phyloP scores from a whole-genome alignment of 2,888 invertebrate genomes.

The Trichacis sp. region DNA sequence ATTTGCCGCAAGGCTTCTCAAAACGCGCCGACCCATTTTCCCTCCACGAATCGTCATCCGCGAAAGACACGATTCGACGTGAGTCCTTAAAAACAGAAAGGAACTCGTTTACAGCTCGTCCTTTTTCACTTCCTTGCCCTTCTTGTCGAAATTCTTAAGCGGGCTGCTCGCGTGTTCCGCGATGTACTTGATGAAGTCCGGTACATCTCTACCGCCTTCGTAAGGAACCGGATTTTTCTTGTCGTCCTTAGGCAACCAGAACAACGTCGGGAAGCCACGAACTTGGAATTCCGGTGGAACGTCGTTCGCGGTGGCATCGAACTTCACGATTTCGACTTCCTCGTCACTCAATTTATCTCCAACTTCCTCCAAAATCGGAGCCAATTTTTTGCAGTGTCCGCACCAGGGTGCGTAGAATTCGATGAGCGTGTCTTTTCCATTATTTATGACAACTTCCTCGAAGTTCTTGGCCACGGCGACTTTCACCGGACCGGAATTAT shows the following conservation, averaged over 20 bases:
- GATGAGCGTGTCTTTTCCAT: constrained; percentile 91
- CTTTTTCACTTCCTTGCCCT: constrained; percentile 78
- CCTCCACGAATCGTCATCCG: neutral
- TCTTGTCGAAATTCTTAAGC: constrained; percentile 88
- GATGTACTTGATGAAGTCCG: constrained; percentile 95
- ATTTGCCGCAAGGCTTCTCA: neutral
- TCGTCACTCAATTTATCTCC: constrained; percentile 89
- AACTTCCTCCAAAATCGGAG: constrained; percentile 94
- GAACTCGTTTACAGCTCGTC: constrained; percentile 72
- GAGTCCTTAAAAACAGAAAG: neutral
- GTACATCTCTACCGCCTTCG: constrained; percentile 92
- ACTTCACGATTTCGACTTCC: constrained; percentile 92
- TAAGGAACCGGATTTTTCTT: constrained; percentile 86
- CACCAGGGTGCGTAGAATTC: constrained; percentile 99
- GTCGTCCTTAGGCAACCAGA: constrained; percentile 89
- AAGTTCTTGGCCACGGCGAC: constrained; percentile 98
- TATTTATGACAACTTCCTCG: constrained; percentile 91
- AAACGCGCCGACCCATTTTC: neutral
- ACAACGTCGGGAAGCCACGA: constrained; percentile 97
- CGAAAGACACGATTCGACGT: neutral
- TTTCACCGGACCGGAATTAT: constrained; percentile 85
- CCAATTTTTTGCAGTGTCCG: constrained; percentile 97
- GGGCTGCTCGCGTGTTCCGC: constrained; percentile 91
- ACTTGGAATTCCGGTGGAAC: constrained; percentile 93
- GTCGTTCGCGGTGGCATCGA: constrained; percentile 99